phyloP scores from a whole-genome alignment of 92 coral and sea anemone species.

The Siderastrea siderea region DNA sequence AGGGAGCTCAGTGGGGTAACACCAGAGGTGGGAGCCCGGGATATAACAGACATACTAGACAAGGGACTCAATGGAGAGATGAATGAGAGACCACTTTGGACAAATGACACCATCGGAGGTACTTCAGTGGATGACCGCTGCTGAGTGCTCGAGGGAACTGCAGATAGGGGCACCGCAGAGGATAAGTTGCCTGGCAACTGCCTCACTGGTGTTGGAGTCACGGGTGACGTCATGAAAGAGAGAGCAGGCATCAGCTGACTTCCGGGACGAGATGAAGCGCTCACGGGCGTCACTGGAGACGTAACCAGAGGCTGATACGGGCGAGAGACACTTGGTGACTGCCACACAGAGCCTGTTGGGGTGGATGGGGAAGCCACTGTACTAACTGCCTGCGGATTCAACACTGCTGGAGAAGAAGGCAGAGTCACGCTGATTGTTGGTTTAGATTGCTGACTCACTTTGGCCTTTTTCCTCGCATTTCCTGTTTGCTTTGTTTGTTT shows the following conservation, averaged over 20 bases:
- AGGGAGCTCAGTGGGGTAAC: constrained; percentile 51
- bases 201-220: constrained; percentile 45
- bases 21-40: constrained; percentile 9
- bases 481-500: constrained; percentile 18
- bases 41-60: neutral
- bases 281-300: constrained; percentile 36
- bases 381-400: constrained; percentile 1
- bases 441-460: constrained; percentile 8
- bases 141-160: neutral
- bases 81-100: constrained; percentile 65
- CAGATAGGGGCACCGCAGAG: constrained; percentile 31
- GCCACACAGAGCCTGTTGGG: neutral
- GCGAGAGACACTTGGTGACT: constrained; percentile 38
- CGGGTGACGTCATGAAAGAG: constrained; percentile 43
- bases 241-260: neutral
- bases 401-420: constrained; percentile 13
- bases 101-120: constrained; percentile 70
- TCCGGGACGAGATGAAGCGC: neutral
- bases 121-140: constrained; percentile 37
- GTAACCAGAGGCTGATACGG: constrained; percentile 28
- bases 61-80: constrained; percentile 79
- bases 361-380: constrained; percentile 27
- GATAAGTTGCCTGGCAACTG: constrained; percentile 25
- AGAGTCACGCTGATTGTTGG: neutral
- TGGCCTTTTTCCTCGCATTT: constrained; percentile 22